phyloP scores from a whole-genome alignment of 2,113 vertebrate species.

The Marcusenius ussheri region DNA sequence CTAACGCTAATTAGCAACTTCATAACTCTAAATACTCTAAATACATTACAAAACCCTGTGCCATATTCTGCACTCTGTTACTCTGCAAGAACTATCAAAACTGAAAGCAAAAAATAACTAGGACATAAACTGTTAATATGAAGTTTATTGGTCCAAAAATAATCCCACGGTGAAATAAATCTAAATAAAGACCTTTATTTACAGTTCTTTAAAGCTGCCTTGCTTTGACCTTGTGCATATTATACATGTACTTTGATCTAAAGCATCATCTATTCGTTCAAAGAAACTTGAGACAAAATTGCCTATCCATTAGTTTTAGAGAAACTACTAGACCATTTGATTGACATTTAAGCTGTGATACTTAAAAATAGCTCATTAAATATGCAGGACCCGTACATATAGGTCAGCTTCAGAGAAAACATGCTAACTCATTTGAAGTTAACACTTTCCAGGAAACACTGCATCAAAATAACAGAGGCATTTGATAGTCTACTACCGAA shows the following conservation, averaged over 20 bases:
- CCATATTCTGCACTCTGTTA: neutral
- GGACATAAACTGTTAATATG: neutral
- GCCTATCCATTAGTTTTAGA: neutral
- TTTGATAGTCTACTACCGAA: neutral
- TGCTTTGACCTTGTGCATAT: neutral
- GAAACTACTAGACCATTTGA: neutral
- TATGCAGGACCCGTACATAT: neutral
- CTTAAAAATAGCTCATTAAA: neutral
- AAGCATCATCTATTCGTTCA: neutral
- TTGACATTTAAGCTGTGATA: neutral
- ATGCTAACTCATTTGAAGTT: neutral
- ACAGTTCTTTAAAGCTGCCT: neutral
- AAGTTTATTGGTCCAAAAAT: neutral
- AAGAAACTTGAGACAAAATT: neutral
- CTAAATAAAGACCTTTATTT: neutral
- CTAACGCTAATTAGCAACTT: neutral
- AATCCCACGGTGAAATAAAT: neutral
- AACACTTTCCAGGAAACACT: neutral
- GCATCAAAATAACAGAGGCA: neutral
- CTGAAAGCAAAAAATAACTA: neutral
- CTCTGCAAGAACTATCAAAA: neutral
- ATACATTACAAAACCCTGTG: neutral
- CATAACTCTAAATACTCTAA: neutral
- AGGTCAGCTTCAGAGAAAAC: neutral
- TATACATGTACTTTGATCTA: neutral